These are phyloP conservation scores for Pica pica DNA, from an alignment of 2,113 vertebrate genomes.

Conservation along the genomic window DNA sequence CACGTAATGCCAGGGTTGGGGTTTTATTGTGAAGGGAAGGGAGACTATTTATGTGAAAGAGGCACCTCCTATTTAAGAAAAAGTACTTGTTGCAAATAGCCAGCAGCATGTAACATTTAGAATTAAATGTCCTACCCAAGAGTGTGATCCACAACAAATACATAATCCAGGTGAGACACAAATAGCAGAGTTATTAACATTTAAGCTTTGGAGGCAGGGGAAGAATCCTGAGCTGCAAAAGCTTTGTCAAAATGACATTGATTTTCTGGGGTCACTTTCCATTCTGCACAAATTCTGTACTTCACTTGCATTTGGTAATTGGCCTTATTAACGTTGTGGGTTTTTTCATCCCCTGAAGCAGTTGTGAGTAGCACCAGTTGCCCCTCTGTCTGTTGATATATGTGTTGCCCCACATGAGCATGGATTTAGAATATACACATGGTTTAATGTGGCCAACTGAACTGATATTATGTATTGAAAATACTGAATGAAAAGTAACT, in stretches of 20 bases:
- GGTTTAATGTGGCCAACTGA: background rate
- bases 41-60: background rate
- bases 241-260: background rate
- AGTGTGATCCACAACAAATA: background rate
- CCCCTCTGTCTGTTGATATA: background rate
- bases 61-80: background rate
- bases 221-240: background rate
- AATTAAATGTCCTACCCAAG: background rate
- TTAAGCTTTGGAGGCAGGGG: background rate
- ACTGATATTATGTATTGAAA: background rate
- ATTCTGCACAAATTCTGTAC: background rate
- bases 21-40: background rate
- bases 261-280: background rate
- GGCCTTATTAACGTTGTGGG: rapidly evolving
- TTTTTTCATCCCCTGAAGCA: background rate
- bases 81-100: background rate
- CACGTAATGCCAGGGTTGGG: background rate
- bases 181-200: background rate
- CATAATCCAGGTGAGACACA: background rate
- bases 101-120: background rate
- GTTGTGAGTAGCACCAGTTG: background rate
- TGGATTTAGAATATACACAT: background rate
- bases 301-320: background rate
- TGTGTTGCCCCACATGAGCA: background rate
- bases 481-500: background rate